Evolutionary conservation across 2,888 invertebrate genomes (phyloP).

Genomic region (Dryadula phaetusa): DNA sequence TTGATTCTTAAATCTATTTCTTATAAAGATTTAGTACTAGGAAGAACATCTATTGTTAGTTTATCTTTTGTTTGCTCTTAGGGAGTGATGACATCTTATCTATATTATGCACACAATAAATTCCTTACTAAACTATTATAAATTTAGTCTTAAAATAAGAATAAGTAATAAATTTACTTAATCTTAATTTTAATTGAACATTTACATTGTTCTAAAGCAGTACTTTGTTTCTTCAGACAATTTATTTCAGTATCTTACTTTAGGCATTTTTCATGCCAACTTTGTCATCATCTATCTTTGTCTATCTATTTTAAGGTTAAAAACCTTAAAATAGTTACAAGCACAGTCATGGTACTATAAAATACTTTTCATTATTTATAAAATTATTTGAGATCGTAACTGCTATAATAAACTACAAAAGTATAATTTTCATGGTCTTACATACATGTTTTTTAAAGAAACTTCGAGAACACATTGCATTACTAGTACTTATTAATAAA

Average conservation of each 20-base stretch:
- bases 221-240: background rate
- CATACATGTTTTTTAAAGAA: background rate
- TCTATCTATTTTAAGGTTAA: too few relatives aligned
- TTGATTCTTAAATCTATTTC: background rate
- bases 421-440: too few relatives aligned
- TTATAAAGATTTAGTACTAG: background rate
- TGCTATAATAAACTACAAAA: too few relatives aligned
- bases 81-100: conserved; percentile 34
- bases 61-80: conserved; percentile 21
- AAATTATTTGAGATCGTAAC: too few relatives aligned
- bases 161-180: too few relatives aligned
- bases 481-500: background rate
- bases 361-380: too few relatives aligned
- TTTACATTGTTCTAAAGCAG: conserved; percentile 3
- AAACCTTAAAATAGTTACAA: too few relatives aligned
- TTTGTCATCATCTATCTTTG: background rate
- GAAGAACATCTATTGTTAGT: conserved; percentile 6
- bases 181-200: too few relatives aligned
- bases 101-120: conserved; percentile 8
- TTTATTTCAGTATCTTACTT: background rate
- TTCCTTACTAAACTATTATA: background rate
- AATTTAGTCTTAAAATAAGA: background rate
- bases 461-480: background rate
- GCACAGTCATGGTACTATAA: too few relatives aligned
- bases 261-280: background rate